Evolutionary conservation across 2,797 vertebrate species (phyloP).

Genomic region (Sciurus carolinensis): DNA sequence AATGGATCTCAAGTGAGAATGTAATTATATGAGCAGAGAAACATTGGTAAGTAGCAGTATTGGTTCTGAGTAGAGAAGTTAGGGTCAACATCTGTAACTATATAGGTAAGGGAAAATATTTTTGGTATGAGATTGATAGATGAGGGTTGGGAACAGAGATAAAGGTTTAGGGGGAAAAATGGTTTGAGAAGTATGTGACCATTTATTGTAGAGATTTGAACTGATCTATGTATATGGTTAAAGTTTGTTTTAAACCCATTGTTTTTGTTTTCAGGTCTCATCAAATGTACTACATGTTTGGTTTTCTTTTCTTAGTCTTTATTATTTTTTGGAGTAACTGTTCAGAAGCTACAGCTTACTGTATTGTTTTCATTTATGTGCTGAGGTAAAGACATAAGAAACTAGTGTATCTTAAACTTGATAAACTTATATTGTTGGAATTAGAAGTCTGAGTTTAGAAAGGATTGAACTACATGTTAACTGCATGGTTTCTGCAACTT

Average conservation of each 20-base stretch:
- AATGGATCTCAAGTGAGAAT: conserved; percentile 37
- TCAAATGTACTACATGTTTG: conserved; percentile 98
- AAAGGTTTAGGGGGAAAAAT: not conserved
- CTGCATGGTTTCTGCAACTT: conserved; percentile 45
- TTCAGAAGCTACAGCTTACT: conserved; percentile 95
- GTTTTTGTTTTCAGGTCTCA: conserved; percentile 93
- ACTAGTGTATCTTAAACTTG: conserved; percentile 20
- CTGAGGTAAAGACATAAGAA: conserved; percentile 91
- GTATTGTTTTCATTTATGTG: conserved; percentile 97
- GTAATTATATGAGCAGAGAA: not conserved
- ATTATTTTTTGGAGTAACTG: conserved; percentile 96
- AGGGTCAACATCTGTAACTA: not conserved
- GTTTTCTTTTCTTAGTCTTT: conserved; percentile 96
- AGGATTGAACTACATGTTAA: conserved; percentile 44
- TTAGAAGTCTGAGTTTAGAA: conserved; percentile 53
- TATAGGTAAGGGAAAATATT: not conserved
- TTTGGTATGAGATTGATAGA: not conserved
- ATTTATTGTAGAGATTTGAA: conserved; percentile 12
- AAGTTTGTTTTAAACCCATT: conserved; percentile 45
- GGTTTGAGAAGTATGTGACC: not conserved
- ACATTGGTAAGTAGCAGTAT: not conserved
- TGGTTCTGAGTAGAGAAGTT: conserved; percentile 19
- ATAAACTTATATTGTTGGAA: conserved; percentile 40
- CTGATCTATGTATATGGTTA: not conserved
- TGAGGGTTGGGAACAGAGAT: not conserved